These are phyloP conservation scores for Xiphophorus hellerii DNA, from an alignment of 2,113 vertebrate genomes.

Conservation along the genomic window DNA sequence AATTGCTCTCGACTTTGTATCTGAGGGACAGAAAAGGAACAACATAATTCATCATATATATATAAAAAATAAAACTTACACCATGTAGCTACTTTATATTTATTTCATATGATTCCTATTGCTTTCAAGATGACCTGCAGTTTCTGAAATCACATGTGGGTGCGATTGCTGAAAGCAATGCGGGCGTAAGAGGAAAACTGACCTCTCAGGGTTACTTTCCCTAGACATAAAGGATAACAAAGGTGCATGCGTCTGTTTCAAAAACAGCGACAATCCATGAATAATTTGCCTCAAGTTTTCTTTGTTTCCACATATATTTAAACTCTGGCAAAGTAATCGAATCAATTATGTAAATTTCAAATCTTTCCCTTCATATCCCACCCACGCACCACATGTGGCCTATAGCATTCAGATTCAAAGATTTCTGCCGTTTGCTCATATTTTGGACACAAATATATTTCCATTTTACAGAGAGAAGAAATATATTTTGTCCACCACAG, in stretches of 20 bases:
- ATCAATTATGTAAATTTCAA: not conserved
- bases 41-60: not conserved
- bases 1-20: conserved; percentile 37
- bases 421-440: not conserved
- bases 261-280: not conserved
- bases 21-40: conserved; percentile 2
- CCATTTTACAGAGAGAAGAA: not conserved
- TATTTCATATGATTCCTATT: conserved; percentile 11
- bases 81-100: not conserved
- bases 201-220: too few species aligned
- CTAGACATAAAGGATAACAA: too few species aligned
- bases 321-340: not conserved
- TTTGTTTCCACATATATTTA: not conserved
- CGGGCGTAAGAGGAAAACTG: too few species aligned
- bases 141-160: not conserved
- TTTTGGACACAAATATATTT: not conserved
- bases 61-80: conserved; percentile 1
- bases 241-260: too few species aligned
- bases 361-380: not conserved
- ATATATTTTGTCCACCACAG: too few species aligned
- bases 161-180: too few species aligned
- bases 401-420: not conserved
- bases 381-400: not conserved
- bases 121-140: not conserved
- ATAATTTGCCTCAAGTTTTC: not conserved